Conservation (phyloP, 2,797 vertebrate genomes). For the Sphenopsis melanotis region DNA sequence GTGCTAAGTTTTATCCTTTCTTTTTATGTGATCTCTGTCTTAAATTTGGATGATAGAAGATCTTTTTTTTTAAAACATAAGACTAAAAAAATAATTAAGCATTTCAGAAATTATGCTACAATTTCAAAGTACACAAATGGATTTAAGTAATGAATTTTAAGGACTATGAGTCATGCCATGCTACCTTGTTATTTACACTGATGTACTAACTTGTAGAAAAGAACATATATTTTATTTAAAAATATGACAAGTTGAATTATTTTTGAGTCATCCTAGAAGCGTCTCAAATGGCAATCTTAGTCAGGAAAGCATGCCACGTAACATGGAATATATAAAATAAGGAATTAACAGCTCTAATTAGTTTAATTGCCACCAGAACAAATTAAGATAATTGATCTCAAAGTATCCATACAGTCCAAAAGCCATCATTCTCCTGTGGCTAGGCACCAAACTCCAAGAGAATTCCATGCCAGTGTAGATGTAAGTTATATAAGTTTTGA, state of each 20-base stretch:
- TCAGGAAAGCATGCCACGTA: not conserved
- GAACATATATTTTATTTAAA: slow-evolving; percentile 1
- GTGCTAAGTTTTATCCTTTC: not conserved
- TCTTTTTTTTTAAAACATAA: not conserved
- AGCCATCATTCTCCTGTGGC: not conserved
- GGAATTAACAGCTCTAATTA: slow-evolving; percentile 10
- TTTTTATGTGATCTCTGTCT: not conserved
- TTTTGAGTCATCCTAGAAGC: not conserved
- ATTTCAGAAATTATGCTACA: not conserved
- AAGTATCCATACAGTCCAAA: not conserved
- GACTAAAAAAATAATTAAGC: not conserved
- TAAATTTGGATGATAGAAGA: not conserved
- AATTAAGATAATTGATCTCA: slow-evolving; percentile 41
- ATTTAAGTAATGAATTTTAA: slow-evolving; percentile 1
- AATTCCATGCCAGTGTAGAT: not conserved
- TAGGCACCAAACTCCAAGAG: not conserved
- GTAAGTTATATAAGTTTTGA: not conserved
- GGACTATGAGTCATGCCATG: not conserved
- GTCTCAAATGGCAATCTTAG: not conserved
- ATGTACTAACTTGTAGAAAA: slow-evolving; percentile 1
- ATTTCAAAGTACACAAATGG: not conserved
- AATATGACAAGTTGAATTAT: not conserved
- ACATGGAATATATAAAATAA: slow-evolving; percentile 11
- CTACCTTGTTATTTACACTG: slow-evolving; percentile 14
- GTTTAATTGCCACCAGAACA: not conserved